phyloP scores from a whole-genome alignment of 2,113 vertebrate genomes.

The Nyctereutes procyonoides region DNA sequence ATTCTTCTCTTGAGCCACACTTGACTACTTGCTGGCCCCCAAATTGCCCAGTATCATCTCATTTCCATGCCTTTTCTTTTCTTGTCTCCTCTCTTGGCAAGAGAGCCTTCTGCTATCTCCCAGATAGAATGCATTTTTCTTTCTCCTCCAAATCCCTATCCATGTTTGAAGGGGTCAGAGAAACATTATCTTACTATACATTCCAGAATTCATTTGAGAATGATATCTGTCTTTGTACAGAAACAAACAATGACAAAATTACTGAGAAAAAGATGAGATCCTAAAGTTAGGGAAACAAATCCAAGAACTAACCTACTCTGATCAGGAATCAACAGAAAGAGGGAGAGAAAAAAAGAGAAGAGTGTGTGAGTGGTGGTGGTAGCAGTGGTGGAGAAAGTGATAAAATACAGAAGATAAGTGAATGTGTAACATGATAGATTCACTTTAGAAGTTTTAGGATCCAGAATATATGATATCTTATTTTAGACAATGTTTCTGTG shows the following conservation, averaged over 20 bases:
- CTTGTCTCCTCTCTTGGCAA: not conserved
- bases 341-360: too few relatives aligned
- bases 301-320: not conserved
- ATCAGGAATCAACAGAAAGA: not conserved
- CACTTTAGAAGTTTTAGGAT: not conserved
- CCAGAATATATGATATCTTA: not conserved
- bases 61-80: not conserved
- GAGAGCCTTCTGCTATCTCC: not conserved
- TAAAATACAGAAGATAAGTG: not conserved
- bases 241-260: conserved; percentile 7
- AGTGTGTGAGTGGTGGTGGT: not conserved
- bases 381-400: not conserved
- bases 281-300: not conserved
- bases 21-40: not conserved
- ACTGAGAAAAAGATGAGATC: not conserved
- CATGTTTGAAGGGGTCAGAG: not conserved
- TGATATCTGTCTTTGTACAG: not conserved
- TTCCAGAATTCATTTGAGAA: not conserved
- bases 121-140: not conserved
- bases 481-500: not conserved
- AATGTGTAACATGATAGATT: not conserved
- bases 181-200: not conserved
- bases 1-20: not conserved
- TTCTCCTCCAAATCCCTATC: not conserved
- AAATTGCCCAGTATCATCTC: not conserved